These are phyloP conservation scores for Zonitis immaculata DNA, from an alignment of 2,888 invertebrate species.

Conservation along the genomic window DNA sequence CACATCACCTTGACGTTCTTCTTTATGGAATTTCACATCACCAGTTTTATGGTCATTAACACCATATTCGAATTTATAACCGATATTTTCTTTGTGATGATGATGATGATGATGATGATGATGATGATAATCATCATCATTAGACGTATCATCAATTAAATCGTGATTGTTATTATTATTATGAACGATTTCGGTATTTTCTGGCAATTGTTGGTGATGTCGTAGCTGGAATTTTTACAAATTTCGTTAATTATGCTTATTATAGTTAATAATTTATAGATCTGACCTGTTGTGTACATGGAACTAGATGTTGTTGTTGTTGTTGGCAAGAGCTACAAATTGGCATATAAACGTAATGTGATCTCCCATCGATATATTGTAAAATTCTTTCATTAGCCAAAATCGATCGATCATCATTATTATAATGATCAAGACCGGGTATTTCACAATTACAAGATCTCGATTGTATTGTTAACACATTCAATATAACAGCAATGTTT, in stretches of 20 bases:
- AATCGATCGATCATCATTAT: background rate
- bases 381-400: background rate
- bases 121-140: constrained; percentile 12
- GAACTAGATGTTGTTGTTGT: background rate
- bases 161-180: background rate
- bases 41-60: constrained; percentile 72
- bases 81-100: constrained; percentile 26
- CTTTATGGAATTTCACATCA: constrained; percentile 69
- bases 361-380: background rate
- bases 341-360: constrained; percentile 11
- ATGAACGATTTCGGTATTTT: no score
- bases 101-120: no score
- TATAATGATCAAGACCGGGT: background rate
- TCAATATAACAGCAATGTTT: constrained; percentile 3
- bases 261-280: no score
- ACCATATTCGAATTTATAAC: constrained; percentile 67
- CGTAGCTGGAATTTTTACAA: no score
- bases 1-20: constrained; percentile 67
- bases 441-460: constrained; percentile 1
- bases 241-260: no score
- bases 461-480: constrained; percentile 8
- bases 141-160: constrained; percentile 2
- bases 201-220: no score
- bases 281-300: background rate
- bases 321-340: constrained; percentile 5